phyloP scores from a whole-genome alignment of 2,888 invertebrate species.

The Panzeria rudis region DNA sequence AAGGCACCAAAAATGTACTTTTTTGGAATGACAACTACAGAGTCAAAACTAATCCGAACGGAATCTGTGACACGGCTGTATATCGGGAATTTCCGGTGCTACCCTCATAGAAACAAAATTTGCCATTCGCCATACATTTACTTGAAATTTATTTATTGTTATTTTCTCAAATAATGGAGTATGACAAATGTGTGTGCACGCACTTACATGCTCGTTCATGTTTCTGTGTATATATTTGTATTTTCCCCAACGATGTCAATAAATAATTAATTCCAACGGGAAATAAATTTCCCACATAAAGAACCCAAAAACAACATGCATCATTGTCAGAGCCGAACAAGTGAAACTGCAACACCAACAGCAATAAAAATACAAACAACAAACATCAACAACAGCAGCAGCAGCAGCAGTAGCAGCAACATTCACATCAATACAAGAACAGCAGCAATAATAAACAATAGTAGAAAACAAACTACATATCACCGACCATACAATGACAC shows the following conservation, averaged over 20 bases:
- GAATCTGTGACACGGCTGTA: too few species aligned
- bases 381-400: constrained; percentile 12
- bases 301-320: constrained; percentile 55
- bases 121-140: constrained; percentile 16
- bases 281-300: constrained; percentile 69
- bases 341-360: constrained; percentile 47
- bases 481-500: constrained; percentile 41
- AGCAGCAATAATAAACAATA: constrained; percentile 26
- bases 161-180: background rate
- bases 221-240: background rate
- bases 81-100: background rate
- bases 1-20: too few species aligned
- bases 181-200: background rate
- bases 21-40: too few species aligned
- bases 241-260: constrained; percentile 66
- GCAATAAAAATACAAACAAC: constrained; percentile 44
- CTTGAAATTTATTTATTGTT: constrained; percentile 37
- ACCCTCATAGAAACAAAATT: background rate
- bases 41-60: too few species aligned
- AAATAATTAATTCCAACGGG: constrained; percentile 72
- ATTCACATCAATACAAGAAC: constrained; percentile 19
- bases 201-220: background rate
- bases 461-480: constrained; percentile 45
- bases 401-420: too few species aligned
- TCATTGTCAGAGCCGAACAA: constrained; percentile 65